Evolutionary conservation across 2,888 invertebrate genomes (phyloP).

Genomic region (Leucophenga montana): DNA sequence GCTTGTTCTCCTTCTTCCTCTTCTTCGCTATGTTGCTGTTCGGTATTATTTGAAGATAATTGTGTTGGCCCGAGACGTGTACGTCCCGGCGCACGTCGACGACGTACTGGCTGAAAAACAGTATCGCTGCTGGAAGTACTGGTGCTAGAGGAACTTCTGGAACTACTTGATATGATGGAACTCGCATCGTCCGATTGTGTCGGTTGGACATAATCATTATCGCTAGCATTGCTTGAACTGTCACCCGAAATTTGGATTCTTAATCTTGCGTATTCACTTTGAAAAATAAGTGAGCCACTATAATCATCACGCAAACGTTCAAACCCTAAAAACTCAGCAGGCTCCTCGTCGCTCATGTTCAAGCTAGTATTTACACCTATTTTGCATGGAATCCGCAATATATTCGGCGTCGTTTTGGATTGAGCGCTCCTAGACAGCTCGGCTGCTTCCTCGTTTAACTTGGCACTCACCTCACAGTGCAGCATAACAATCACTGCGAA

Average conservation of each 20-base stretch:
- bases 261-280: no score
- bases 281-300: no score
- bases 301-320: no score
- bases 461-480: no score
- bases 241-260: no score
- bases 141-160: no score
- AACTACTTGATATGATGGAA: not conserved
- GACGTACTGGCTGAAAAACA: slow-evolving; percentile 10
- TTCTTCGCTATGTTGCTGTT: not conserved
- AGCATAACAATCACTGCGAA: no score
- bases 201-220: not conserved
- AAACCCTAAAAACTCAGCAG: no score
- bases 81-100: not conserved
- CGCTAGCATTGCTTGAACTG: not conserved
- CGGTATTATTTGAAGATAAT: not conserved
- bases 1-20: not conserved
- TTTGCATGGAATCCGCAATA: not conserved
- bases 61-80: slow-evolving; percentile 22
- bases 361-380: not conserved
- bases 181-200: not conserved
- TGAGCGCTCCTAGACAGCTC: no score
- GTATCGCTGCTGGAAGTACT: not conserved
- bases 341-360: slow-evolving; percentile 11
- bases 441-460: no score
- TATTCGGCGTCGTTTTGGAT: not conserved